Evolutionary conservation across 2,888 invertebrate species (phyloP).

Genomic region (Diabrotica balteata): DNA sequence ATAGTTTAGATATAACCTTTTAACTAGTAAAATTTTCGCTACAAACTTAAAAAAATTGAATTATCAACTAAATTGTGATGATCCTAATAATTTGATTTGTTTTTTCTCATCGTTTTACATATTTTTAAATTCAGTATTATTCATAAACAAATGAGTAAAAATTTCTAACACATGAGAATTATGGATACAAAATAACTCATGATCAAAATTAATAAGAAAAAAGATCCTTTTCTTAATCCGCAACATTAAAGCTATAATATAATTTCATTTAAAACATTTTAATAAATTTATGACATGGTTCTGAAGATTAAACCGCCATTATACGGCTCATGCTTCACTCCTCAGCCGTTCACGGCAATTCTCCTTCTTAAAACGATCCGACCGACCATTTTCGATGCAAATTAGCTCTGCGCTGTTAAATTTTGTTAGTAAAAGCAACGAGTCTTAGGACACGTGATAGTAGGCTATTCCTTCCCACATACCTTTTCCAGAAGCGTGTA

Average conservation of each 20-base stretch:
- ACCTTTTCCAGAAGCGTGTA: conserved; percentile 11
- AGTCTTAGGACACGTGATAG: conserved; percentile 51
- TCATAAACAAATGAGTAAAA: no score
- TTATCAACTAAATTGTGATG: no score
- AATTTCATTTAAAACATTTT: conserved; percentile 59
- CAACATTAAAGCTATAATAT: conserved; percentile 45
- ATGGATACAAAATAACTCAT: no score
- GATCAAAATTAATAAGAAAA: neutral
- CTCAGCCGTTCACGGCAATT: conserved; percentile 52
- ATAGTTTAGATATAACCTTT: no score
- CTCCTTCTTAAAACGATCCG: conserved; percentile 53
- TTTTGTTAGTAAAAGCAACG: conserved; percentile 54
- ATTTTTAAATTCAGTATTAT: no score
- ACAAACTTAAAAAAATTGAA: no score
- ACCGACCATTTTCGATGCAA: conserved; percentile 56
- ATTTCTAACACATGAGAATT: no score
- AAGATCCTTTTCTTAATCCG: conserved; percentile 7
- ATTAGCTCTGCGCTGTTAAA: conserved; percentile 57
- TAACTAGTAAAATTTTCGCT: no score
- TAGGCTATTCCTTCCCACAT: conserved; percentile 19
- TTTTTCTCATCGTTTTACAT: no score
- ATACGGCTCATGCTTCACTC: conserved; percentile 57
- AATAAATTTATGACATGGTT: conserved; percentile 58
- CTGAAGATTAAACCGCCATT: conserved; percentile 58
- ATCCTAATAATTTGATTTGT: no score